Base-by-base conservation (phyloP, 2,797 vertebrate species). In the Cercopithecus petaurista region DNA sequence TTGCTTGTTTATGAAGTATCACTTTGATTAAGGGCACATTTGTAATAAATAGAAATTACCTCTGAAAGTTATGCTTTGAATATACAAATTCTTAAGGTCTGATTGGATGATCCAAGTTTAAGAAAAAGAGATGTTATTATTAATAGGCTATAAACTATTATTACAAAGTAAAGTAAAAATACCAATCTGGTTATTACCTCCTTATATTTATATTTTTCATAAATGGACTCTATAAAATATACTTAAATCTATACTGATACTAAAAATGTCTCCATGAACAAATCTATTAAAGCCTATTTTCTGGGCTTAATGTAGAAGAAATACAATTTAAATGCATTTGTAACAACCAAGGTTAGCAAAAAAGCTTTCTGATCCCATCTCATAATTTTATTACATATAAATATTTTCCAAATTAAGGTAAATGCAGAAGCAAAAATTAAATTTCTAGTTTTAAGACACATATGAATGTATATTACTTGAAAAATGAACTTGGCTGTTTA, bases 401-500 rank as follows among this genome's bases (percentile, higher is more conserved):
- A 88, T 30, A 12, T 70, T 94, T 97, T 83, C n/a, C 21, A 90
- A 93, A 90, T 67, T 89, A 81, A 96, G 79, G 36, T n/a, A 87
- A 90, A 81, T 90, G 13, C 22, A 93, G 64, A 96, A 64, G 17
- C 21, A 95, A 97, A 93, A 92, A 64, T 89, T 91, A 91, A 95
- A 48, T 81, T 80, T 87, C 76, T 88, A 93, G n/a, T 67, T 96
- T 90, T 30, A 91, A 95, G 55, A 81, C 1, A 33, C 4, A 88
- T 21, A 73, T 59, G 28, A 94, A 87, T 55, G 12, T 8, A 52
- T 39, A 81, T 67, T 92, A 85, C 30, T 93, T 92, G 36, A 92
- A 97, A 94, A 97, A 93, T 81, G 12, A 96, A 93, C n/a, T 79
- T 96, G 61, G 61, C 33, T 48, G 76, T 95, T 96, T 48, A 88